Evolutionary conservation across 2,888 invertebrate species (phyloP), one percentile per base, ranked within the genome.

Genomic region (Tortrix viridana): DNA sequence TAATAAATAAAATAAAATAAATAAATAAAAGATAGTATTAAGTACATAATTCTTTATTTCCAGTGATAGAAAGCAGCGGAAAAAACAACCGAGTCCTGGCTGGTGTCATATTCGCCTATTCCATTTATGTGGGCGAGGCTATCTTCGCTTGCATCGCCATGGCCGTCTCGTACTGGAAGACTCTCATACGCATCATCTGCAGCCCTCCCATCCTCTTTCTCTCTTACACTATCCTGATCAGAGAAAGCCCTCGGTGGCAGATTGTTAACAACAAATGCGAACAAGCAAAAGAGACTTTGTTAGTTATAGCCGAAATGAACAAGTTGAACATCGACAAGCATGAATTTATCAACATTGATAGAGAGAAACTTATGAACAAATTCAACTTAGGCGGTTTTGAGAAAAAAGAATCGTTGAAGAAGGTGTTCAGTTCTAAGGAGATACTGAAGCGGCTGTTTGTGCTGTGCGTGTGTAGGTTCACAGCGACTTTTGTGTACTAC

Each of bases 171-270:
- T 79, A 86, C 67, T 90, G 90, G 90, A 87, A 86, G 63, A 78
- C 72, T 0, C 70, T 90, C 2, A 69, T 86, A 20, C 69, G 78
- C 32, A 81, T 87, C n/a, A 84, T 86, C 41, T 85, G 86, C 66
- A 79, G 78, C 1, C 90, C 90, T 0, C 73, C 80, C 3, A 66
- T 88, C 2, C 53, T 88, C 37, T 85, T 83, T 63, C 56, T 89
- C 6, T 65, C 70, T 12, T 80, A 81, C 61, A 73, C 80, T 46
- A 82, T 75, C 57, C 20, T 88, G 1, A 43, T 88, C 7, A 74
- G 75, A 46, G 90, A 91, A 62, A 90, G 89, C 52, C 85, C 86
- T 0, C 70, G 90, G 65, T 91, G 91, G 90, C 83, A 81, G 59
- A 79, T 91, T 1, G 68, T 89, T 1, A 85, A 77, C 22, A 84